Evolutionary conservation across 2,113 vertebrate species (phyloP), one percentile per base, ranked within the genome.

Genomic region (Menidia beryllina): DNA sequence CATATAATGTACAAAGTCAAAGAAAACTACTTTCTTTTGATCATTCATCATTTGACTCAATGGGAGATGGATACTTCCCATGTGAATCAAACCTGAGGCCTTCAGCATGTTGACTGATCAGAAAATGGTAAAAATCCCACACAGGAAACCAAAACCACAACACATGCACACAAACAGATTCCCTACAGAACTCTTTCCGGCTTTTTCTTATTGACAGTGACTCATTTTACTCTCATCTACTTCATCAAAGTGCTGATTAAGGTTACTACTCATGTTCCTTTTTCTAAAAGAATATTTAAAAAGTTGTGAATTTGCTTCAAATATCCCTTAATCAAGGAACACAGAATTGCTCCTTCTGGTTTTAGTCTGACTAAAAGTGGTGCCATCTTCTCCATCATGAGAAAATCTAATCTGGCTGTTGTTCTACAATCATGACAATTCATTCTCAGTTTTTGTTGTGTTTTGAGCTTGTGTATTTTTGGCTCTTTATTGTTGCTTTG

Each of bases 321-420:
- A n/a, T n/a, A n/a, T n/a, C n/a, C n/a, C n/a, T n/a, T n/a, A n/a
- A n/a, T n/a, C n/a, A n/a, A n/a, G n/a, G n/a, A n/a, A n/a, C n/a
- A n/a, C n/a, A n/a, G n/a, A n/a, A n/a, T n/a, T n/a, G n/a, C 58
- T 60, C 39, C 24, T 26, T 45, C 57, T 47, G 27, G n/a, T 38
- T 25, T 7, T 20, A 17, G 39, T 39, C 39, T 45, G 56, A 25
- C 56, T 43, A 15, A 27, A 30, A 27, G 58, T 47, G 24, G 19
- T 27, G 27, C 58, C 41, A 60, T 60, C 58, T 60, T 39, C 25
- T 60, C 41, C 41, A 27, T 27, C 26, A 60, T 7, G 51, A 27
- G 17, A 10, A 6, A n/a, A 24, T 17, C 58, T 43, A 15, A 43
- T 43, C 3, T 43, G 3, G 19, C 41, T 5, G 41, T 43, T 15